These are phyloP conservation scores for Enhydra lutris DNA, from an alignment of 2,113 vertebrate species.

Conservation along the genomic window DNA sequence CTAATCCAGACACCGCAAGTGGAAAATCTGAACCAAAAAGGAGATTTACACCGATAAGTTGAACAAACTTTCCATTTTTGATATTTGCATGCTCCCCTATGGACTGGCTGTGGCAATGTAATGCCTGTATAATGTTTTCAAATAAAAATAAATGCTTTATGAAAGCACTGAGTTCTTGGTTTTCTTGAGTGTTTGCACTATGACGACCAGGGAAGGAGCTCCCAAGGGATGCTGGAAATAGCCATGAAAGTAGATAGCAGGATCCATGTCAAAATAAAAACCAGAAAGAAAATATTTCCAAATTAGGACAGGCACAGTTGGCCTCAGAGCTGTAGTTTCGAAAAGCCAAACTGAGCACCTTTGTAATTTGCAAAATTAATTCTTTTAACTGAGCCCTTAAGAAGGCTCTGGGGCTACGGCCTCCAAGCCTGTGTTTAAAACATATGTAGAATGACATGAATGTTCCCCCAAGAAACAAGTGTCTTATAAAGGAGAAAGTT, in stretches of 20 bases:
- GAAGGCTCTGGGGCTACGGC: neutral
- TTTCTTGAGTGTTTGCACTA: slow-evolving; percentile 70
- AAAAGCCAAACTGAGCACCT: neutral
- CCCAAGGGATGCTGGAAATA: slow-evolving; percentile 65
- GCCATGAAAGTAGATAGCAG: slow-evolving; percentile 19
- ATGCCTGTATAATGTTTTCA: slow-evolving; percentile 92
- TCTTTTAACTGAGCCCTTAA: neutral
- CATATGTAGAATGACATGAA: neutral
- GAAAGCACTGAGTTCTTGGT: slow-evolving; percentile 73
- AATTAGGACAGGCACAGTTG: slow-evolving; percentile 45
- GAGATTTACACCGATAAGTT: slow-evolving; percentile 77
- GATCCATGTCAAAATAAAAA: slow-evolving; percentile 41
- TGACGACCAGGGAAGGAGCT: slow-evolving; percentile 50
- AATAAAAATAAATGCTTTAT: slow-evolving; percentile 90
- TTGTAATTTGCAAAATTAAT: slow-evolving; percentile 33
- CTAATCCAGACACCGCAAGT: slow-evolving; percentile 80
- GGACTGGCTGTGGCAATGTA: slow-evolving; percentile 91
- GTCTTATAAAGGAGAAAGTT: neutral
- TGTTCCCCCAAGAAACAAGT: neutral
- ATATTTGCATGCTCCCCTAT: slow-evolving; percentile 91
- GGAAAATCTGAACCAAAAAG: slow-evolving; percentile 83
- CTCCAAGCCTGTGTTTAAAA: neutral
- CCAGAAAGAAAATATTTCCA: slow-evolving; percentile 64
- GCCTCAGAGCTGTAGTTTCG: neutral
- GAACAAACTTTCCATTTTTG: slow-evolving; percentile 84